These are phyloP conservation scores for Dipodomys stephensi DNA, from an alignment of 2,113 vertebrate species.

Conservation along the genomic window DNA sequence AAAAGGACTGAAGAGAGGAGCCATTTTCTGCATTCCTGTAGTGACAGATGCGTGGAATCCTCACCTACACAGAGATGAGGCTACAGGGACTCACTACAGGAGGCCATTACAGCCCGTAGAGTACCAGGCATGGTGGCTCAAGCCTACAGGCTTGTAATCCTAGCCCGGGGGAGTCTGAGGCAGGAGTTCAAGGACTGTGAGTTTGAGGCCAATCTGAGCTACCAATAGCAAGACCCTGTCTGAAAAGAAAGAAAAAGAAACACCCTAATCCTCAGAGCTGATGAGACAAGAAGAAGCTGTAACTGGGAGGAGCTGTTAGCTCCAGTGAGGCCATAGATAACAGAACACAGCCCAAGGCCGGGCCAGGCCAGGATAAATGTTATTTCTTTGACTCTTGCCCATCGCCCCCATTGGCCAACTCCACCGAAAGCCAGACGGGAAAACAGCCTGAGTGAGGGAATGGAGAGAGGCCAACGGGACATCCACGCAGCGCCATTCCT, in stretches of 20 bases:
- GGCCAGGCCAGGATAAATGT: rapidly evolving
- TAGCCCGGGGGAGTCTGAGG: no score
- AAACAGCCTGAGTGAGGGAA: not conserved
- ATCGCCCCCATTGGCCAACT: not conserved
- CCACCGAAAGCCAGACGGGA: not conserved
- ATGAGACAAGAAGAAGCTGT: not conserved
- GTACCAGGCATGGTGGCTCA: not conserved
- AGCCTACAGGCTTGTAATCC: no score
- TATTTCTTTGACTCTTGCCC: not conserved
- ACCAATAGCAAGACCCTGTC: not conserved
- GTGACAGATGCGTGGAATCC: not conserved
- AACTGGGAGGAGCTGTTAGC: not conserved
- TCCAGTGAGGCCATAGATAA: not conserved
- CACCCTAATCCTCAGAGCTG: no score
- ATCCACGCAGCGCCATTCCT: no score
- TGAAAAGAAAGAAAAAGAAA: not conserved
- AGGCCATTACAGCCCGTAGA: not conserved
- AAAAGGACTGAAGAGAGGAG: not conserved
- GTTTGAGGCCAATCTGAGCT: not conserved
- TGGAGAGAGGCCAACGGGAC: not conserved
- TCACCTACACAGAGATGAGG: not conserved
- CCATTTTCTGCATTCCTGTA: not conserved
- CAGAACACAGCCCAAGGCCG: not conserved
- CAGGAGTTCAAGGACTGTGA: not conserved
- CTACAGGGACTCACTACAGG: not conserved